Evolutionary conservation across 2,113 vertebrate genomes (phyloP), one percentile per base, ranked within the genome.

Genomic region (Callopanchax toddi): DNA sequence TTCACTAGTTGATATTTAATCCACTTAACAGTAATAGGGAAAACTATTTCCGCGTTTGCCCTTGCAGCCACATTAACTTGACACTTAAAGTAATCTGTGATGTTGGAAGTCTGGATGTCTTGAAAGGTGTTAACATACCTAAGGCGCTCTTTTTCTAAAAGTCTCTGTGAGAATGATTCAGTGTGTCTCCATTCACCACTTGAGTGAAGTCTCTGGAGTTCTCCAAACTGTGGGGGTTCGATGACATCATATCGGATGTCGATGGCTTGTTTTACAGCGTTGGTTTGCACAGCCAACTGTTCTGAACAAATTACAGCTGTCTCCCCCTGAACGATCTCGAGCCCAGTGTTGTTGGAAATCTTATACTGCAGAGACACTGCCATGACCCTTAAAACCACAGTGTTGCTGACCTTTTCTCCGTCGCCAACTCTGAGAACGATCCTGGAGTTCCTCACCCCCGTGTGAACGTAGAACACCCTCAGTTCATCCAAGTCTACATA

Each of bases 391-490:
- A 98, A 84, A 32, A 99, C 95, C 3, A 93, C 92, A 0, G 94
- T 95, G 73, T 95, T 97, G 84, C 95, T 97, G 60, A 95, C 91
- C 70, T 94, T 95, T 71, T 96, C 93, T 25, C 94, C 93, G 78
- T 98, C 95, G 3, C 88, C 93, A 6, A 94, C 96, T 86, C 95
- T 92, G 32, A 98, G 84, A 67, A 95, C 93, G 77, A 97, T 92
- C 70, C 93, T 90, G n/a, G 95, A 94, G 68, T 95, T 96, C 77
- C 74, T 83, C 64, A 93, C 68, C 0, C 93, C 95, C 6, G 73
- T 89, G 86, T 97, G 95, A 37, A 95, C 92, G 40, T 93, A 96
- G 81, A 87, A 93, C 62, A 98, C 68, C 45, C 74, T 89, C 17
- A 93, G 87, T 60, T 92, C 65, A 67, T 89, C 91, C 82, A 97